phyloP scores from a whole-genome alignment of 64 coral and sea anemone species.

The Orbicella faveolata region DNA sequence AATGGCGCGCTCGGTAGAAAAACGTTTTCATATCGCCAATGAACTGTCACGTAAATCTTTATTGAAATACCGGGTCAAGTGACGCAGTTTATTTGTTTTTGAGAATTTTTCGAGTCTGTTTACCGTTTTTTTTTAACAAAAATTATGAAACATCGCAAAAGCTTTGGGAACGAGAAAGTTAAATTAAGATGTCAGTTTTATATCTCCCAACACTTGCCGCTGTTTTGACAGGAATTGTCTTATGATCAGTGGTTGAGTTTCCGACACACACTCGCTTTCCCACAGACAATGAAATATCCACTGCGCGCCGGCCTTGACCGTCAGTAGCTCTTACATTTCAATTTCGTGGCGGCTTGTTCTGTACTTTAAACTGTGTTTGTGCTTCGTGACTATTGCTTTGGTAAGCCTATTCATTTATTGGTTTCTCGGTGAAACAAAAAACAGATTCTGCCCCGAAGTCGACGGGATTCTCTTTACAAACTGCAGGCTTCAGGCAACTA shows the following conservation, averaged over 20 bases:
- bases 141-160: not conserved
- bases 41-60: constrained; percentile 5
- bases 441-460: constrained; percentile 5
- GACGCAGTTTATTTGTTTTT: constrained; percentile 24
- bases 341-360: not conserved
- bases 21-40: not conserved
- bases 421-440: not conserved
- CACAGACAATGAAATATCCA: not conserved
- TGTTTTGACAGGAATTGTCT: constrained; percentile 23
- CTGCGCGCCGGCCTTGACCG: not conserved
- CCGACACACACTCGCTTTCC: not conserved
- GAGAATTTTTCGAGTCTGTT: not conserved
- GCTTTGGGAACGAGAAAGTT: not conserved
- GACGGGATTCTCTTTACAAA: constrained; percentile 27
- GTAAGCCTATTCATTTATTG: not conserved
- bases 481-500: constrained; percentile 31
- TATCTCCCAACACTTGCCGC: not conserved
- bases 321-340: not conserved
- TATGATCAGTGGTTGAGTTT: not conserved
- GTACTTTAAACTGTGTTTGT: not conserved
- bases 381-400: not conserved
- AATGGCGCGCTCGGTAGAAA: not conserved
- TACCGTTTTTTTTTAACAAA: not conserved
- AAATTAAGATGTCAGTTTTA: not conserved
- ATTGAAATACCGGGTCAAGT: constrained; percentile 41